phyloP scores from a whole-genome alignment of 2,113 vertebrate species.

The Anguilla japonica region DNA sequence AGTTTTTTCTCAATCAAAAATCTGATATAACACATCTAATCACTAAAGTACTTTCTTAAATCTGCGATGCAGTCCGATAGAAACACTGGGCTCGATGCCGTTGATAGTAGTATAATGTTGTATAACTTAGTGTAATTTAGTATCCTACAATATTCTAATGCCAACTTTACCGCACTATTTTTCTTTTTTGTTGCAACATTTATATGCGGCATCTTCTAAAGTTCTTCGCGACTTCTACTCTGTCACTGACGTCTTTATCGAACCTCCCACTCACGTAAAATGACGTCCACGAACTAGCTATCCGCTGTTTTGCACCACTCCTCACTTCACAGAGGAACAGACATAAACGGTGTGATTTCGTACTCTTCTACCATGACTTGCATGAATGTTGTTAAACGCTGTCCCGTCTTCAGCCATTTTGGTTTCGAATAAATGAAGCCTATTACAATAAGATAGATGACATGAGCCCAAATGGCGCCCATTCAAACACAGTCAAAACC shows the following conservation, averaged over 20 bases:
- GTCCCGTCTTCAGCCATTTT: slow-evolving; percentile 9
- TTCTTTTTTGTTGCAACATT: neutral
- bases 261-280: slow-evolving; percentile 34
- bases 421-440: neutral
- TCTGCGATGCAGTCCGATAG: too few species aligned
- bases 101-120: too few species aligned
- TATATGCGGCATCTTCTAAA: slow-evolving; percentile 49
- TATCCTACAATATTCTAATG: neutral
- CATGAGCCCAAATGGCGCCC: slow-evolving; percentile 60
- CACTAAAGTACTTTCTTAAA: too few species aligned
- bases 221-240: neutral
- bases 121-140: too few species aligned
- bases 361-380: neutral
- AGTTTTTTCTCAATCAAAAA: too few species aligned
- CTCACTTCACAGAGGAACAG: neutral
- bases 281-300: slow-evolving; percentile 29
- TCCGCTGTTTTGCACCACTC: neutral
- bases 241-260: slow-evolving; percentile 30
- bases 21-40: too few species aligned
- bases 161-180: neutral
- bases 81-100: too few species aligned
- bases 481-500: slow-evolving; percentile 17
- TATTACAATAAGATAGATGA: neutral
- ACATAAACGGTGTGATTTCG: neutral
- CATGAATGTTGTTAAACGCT: neutral